phyloP scores from a whole-genome alignment of 1,140 invertebrate species.

The Dendroctonus valens region DNA sequence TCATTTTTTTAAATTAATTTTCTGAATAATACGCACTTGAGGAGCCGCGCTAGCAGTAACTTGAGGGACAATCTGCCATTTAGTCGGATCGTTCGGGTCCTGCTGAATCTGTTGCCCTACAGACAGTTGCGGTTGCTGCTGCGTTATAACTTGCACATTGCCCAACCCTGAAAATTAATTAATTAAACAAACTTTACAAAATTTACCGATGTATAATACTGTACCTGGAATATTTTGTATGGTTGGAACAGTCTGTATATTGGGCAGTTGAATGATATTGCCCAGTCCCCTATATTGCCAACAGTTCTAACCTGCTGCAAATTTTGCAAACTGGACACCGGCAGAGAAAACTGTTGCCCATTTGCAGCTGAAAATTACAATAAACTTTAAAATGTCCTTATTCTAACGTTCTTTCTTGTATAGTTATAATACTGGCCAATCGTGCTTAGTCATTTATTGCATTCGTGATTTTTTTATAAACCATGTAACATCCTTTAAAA shows the following conservation, averaged over 20 bases:
- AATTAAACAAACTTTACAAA: slow-evolving; percentile 3
- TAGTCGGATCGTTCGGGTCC: slow-evolving; percentile 74
- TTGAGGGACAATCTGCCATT: slow-evolving; percentile 73
- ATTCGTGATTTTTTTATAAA: too few species aligned
- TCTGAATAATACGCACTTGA: slow-evolving; percentile 37
- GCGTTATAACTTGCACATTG: slow-evolving; percentile 72
- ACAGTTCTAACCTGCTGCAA: slow-evolving; percentile 47
- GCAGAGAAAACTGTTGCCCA: slow-evolving; percentile 65
- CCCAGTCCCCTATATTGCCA: slow-evolving; percentile 39
- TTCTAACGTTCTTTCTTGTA: too few species aligned
- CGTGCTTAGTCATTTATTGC: too few species aligned
- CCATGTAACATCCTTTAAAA: too few species aligned
- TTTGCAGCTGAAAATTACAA: slow-evolving; percentile 59
- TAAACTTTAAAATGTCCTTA: too few species aligned
- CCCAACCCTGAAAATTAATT: slow-evolving; percentile 60
- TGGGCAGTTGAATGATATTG: slow-evolving; percentile 50
- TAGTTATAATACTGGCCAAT: too few species aligned
- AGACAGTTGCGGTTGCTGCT: slow-evolving; percentile 49
- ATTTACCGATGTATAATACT: slow-evolving; percentile 8
- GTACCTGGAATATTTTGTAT: slow-evolving; percentile 50
- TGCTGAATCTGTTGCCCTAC: slow-evolving; percentile 65
- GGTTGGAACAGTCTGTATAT: slow-evolving; percentile 49
- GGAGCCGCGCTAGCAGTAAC: slow-evolving; percentile 39
- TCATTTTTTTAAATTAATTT: background rate
- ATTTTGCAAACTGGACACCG: slow-evolving; percentile 65